Base-by-base conservation (phyloP, 2,113 vertebrate species). In the Sinocyclocheilus maitianheensis region DNA sequence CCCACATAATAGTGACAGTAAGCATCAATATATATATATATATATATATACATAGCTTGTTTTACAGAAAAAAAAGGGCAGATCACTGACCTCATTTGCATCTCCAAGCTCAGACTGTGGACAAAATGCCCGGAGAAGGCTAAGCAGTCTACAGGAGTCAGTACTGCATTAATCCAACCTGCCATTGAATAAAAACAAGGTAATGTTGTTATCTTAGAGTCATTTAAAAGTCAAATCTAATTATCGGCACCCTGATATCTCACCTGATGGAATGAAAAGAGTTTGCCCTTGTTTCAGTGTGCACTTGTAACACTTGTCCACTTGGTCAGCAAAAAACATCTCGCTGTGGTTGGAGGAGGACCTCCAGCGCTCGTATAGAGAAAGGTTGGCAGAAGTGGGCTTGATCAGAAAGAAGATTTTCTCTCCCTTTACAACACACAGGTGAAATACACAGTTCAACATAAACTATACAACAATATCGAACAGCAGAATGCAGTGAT, bases 351-450 rank as follows among this genome's bases (percentile, higher is more conserved):
- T 99, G 84, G 97, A 96, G 58, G 98, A 98, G 0, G 98, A 99
- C 48, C 95, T 97, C 98, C 98, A 99, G 87, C 97, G 97, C 90
- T 99, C 98, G 1, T 98, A 99, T 16, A 99, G 93, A 71, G 98
- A 98, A 90, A 99, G 96, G 93, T 99, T 99, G 88, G 98, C 98
- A 1, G 97, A 97, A 22, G 97, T 96, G 60, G 98, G 98, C 91
- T 98, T 97, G 95, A 99, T 99, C 90, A 99, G 96, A 94, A 98
- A 99, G 94, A 99, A 99, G 90, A 99, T 99, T 93, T 98, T 99
- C 92, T 99, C 98, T 82, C 98, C 98, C 98, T 99, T 94, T 74
- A 92, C 51, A 60, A 77, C 5, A 34, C 55, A 87, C 40, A 84
- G 13, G 10, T 10, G 11, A 34, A 43, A 30, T 51, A 34, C 37